Evolutionary conservation across 92 coral and sea anemone species (phyloP), one percentile per base, ranked within the genome.

Genomic region (Heliopora coerulea): DNA sequence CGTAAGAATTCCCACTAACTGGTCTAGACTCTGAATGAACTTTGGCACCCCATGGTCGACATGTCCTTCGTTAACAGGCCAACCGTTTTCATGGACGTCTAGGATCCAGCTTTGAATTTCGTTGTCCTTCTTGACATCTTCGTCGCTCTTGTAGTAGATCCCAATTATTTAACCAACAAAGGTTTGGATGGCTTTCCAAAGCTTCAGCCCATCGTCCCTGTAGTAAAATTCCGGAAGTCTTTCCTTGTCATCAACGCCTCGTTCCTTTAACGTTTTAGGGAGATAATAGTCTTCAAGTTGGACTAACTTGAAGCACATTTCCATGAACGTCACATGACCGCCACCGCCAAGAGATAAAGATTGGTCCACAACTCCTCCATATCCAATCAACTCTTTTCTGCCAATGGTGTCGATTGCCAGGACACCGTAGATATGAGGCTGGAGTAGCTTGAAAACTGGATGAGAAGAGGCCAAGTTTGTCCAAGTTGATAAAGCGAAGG

Each of bases 401-500:
- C 96, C 97, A 37, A 89, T 21, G 12, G 96, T 89, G 75, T 89
- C 91, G 72, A 91, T 87, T 13, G 97, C 97, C 84, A 87, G 82
- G 11, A 89, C 86, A 28, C 90, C 88, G 46, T 86, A 84, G 52
- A 91, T 80, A 80, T 91, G 97, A 73, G 90, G 88, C 61, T 89
- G 91, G 41, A 91, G 76, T 3, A 91, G 86, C 44, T 89, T 86
- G 74, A 86, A 87, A 23, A 91, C 81, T 33, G 97, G 97, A 60
- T 91, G 97, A 80, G 84, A 46, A 0, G 96, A 89, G 15, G 97
- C 90, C 17, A 91, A 85, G 60, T 84, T 79, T 4, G 96, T 72
- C 97, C 97, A 89, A 8, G 96, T 32, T 28, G 96, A 86, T 61
- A 91, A 88, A 17, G 97, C 96, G 69, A 91, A 84, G 59, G 92